Conservation (phyloP, 2,888 invertebrate genomes). For the Hyalella azteca region DNA sequence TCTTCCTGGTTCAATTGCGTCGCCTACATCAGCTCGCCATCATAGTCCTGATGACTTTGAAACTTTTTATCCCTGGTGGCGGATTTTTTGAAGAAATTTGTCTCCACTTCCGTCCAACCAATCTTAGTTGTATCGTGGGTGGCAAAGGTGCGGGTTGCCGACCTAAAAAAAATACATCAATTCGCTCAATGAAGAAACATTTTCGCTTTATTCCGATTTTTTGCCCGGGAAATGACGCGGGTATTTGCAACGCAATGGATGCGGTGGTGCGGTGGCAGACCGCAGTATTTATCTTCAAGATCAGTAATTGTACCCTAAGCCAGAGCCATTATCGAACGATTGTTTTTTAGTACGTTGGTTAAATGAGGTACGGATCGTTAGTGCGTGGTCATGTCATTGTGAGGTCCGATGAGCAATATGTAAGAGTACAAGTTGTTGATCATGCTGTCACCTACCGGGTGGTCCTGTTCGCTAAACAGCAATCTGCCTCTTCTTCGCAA, state of each 20-base stretch:
- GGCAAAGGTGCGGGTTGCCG: not conserved
- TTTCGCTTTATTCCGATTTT: not conserved
- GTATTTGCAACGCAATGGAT: not conserved
- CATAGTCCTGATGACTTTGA: too few relatives aligned
- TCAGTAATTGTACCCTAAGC: conserved; percentile 17
- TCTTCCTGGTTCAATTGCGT: too few relatives aligned
- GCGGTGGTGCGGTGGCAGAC: not conserved
- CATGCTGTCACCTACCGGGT: conserved; percentile 1
- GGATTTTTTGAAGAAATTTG: too few relatives aligned
- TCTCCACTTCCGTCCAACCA: not conserved
- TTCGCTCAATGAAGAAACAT: not conserved
- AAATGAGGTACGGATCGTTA: not conserved
- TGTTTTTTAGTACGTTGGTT: not conserved
- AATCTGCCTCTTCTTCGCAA: not conserved
- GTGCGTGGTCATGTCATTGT: conserved; percentile 8
- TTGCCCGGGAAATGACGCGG: not conserved
- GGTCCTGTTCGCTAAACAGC: not conserved
- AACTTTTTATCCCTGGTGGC: too few relatives aligned
- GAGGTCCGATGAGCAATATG: not conserved
- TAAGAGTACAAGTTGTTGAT: not conserved
- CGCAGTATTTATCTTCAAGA: conserved; percentile 11
- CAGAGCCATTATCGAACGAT: not conserved
- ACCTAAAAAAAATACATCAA: not conserved
- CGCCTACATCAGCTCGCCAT: too few relatives aligned
- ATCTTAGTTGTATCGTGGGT: not conserved